Percentiles rank a stretch among this genome's conserved stretches.
Conservation (phyloP, 2,113 vertebrate genomes). For the Amphilophus citrinellus region DNA sequence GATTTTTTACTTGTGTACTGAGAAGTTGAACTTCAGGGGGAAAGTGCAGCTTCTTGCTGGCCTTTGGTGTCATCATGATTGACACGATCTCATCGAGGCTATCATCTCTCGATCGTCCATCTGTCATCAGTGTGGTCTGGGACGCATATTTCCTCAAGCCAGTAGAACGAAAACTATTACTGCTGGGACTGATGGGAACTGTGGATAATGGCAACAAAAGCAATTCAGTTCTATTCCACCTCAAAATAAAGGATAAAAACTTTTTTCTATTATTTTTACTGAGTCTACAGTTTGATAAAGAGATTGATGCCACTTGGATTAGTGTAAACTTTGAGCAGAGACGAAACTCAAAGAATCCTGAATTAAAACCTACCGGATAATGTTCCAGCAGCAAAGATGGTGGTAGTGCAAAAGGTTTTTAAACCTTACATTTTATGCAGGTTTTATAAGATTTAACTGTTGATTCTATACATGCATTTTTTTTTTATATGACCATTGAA, state of each 20-base stretch:
- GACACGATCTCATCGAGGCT: slow-evolving; percentile 75
- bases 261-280: too few relatives aligned
- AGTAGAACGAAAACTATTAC: slow-evolving; percentile 27
- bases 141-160: slow-evolving; percentile 57
- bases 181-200: slow-evolving; percentile 50
- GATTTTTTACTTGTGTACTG: slow-evolving; percentile 75
- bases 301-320: too few relatives aligned
- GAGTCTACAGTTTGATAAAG: too few relatives aligned
- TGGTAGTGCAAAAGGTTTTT: not conserved
- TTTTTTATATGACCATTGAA: too few relatives aligned
- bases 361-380: not conserved
- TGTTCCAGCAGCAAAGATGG: not conserved
- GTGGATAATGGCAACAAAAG: not conserved
- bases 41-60: slow-evolving; percentile 60
- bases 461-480: too few relatives aligned
- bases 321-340: not conserved
- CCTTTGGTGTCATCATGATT: slow-evolving; percentile 74
- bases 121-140: slow-evolving; percentile 49
- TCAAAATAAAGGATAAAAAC: too few relatives aligned
- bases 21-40: slow-evolving; percentile 68
- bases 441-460: too few relatives aligned
- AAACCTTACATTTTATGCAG: not conserved
- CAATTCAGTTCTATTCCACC: not conserved
- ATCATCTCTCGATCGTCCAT: slow-evolving; percentile 56
- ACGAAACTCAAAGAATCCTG: not conserved